A percentile compares a stretch with the other conserved stretches of the same genome.
phyloP scores from a whole-genome alignment of 2,888 invertebrate species.

The Tipula lateralis region DNA sequence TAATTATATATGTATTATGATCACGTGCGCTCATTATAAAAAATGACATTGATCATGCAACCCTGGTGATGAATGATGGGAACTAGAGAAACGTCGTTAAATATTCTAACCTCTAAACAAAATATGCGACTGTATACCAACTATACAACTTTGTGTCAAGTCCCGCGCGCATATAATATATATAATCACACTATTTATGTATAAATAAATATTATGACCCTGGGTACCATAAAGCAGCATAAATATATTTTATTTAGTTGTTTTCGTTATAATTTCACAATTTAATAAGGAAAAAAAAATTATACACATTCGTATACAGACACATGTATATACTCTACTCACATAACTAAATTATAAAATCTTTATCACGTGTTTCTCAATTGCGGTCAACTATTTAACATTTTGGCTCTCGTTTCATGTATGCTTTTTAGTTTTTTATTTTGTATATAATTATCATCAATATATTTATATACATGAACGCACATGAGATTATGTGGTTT shows the following conservation, averaged over 20 bases:
- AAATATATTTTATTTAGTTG: neutral
- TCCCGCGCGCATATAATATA: neutral
- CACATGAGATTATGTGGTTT: neutral
- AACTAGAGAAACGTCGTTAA: neutral
- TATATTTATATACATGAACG: neutral
- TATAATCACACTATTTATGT: neutral
- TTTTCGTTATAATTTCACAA: neutral
- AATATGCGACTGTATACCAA: neutral
- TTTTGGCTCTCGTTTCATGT: neutral
- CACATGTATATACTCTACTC: neutral
- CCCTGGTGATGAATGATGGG: neutral
- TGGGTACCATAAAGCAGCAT: neutral
- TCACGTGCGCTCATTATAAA: neutral
- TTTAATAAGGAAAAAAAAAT: neutral
- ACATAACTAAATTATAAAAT: neutral
- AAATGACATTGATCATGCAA: neutral
- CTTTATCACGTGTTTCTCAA: conserved; percentile 24
- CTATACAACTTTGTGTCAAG: neutral
- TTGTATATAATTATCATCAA: neutral
- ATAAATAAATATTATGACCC: neutral
- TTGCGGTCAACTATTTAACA: neutral
- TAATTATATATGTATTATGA: neutral
- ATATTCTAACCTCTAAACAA: neutral
- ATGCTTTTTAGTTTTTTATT: neutral
- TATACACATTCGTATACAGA: neutral